Conservation (phyloP, 2,113 vertebrate genomes). For the Brachyhypopomus gauderio region DNA sequence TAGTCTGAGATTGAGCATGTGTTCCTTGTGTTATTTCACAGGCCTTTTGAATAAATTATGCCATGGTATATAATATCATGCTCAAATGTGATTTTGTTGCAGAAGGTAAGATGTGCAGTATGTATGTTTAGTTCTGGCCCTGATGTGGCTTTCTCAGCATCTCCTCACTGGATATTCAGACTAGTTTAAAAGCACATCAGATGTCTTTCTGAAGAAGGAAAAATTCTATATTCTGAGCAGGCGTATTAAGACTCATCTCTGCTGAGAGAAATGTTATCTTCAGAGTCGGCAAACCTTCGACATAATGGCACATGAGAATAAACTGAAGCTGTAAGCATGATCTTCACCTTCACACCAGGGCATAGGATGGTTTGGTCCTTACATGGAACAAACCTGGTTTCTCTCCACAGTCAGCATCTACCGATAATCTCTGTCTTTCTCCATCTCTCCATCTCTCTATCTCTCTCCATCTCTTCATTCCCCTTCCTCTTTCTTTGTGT, state of each 20-base stretch:
- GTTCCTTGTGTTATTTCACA: constrained; percentile 26
- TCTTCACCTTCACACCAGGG: background rate
- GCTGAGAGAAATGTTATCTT: background rate
- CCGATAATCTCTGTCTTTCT: background rate
- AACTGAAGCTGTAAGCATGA: background rate
- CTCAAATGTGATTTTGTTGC: background rate
- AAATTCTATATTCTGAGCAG: background rate
- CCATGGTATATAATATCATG: background rate
- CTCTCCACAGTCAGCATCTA: background rate
- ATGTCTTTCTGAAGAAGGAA: background rate
- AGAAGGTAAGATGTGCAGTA: background rate
- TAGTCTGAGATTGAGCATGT: constrained; percentile 8
- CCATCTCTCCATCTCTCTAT: background rate
- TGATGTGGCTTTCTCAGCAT: background rate
- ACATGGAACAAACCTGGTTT: background rate
- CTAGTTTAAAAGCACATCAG: background rate
- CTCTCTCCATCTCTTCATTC: background rate
- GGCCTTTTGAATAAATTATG: constrained; percentile 11
- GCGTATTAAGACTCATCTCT: background rate
- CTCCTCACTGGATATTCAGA: background rate
- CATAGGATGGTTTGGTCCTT: background rate
- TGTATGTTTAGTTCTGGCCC: constrained; percentile 6
- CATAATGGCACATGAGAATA: background rate
- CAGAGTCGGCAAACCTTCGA: background rate
- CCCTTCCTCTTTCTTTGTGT: constrained; percentile 3